Conservation (phyloP, 2,797 vertebrate genomes). For the Tauraco hartlaubi region DNA sequence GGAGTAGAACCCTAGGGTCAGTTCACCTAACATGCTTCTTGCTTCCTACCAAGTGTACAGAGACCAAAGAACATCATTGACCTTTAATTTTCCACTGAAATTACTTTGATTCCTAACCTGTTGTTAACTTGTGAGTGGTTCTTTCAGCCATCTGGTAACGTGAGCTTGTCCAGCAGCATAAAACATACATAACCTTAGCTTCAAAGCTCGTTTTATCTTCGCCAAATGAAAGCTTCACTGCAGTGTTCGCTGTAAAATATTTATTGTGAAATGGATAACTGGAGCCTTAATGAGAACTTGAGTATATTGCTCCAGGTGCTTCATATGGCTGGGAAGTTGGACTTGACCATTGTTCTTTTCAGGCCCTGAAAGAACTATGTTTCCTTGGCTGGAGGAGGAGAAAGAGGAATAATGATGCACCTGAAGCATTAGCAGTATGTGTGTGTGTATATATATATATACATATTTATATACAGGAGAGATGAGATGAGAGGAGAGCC, state of each 20-base stretch:
- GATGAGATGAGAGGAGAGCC: not conserved
- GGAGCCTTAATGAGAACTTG: conserved; percentile 23
- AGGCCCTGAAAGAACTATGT: not conserved
- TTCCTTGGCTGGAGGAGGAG: not conserved
- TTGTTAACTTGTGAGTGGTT: not conserved
- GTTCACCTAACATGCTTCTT: not conserved
- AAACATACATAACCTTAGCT: not conserved
- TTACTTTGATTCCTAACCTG: not conserved
- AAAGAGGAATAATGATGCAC: not conserved
- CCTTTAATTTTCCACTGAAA: not conserved
- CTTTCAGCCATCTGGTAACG: not conserved
- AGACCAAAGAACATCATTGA: not conserved
- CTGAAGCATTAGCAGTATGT: not conserved
- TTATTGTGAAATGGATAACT: conserved; percentile 65
- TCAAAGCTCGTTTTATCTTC: not conserved
- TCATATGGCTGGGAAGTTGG: not conserved
- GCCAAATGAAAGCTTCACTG: conserved; percentile 54
- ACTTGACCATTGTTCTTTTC: not conserved
- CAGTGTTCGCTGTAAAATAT: conserved; percentile 40
- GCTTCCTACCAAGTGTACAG: not conserved
- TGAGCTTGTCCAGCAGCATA: not conserved
- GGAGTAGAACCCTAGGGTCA: not conserved
- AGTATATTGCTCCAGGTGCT: conserved; percentile 31
- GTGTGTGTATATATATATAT: not conserved
- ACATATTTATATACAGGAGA: conserved; percentile 19